Percentiles rank a stretch among this genome's conserved stretches.
Conservation (phyloP, 53 echinoderm and acorn worm species). For the Glandiceps talaboti region DNA sequence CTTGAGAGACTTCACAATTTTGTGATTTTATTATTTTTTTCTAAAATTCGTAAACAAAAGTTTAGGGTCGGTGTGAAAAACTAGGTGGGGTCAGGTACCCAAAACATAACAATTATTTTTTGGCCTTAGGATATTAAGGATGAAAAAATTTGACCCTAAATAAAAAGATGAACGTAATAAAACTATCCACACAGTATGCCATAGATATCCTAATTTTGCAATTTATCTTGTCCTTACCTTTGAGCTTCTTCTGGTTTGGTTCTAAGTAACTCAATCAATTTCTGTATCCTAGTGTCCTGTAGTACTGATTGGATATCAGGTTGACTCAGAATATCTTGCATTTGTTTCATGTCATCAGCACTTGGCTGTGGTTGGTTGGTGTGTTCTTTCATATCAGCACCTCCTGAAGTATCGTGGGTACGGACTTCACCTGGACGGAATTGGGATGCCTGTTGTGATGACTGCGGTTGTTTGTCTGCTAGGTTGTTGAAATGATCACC, state of each 20-base stretch:
- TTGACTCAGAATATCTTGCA: constrained; percentile 66
- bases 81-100: too few species aligned
- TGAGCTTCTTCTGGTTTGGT: constrained; percentile 60
- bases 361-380: constrained; percentile 26
- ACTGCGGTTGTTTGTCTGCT: not conserved
- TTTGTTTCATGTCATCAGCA: constrained; percentile 58
- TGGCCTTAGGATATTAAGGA: too few species aligned
- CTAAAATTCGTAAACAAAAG: too few species aligned
- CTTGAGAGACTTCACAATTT: too few species aligned
- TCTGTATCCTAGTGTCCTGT: constrained; percentile 37
- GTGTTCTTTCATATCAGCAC: not conserved
- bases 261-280: constrained; percentile 47
- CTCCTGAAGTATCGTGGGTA: not conserved
- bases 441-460: not conserved
- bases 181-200: too few species aligned
- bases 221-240: too few species aligned
- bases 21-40: too few species aligned
- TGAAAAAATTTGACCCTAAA: too few species aligned
- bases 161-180: too few species aligned
- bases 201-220: too few species aligned
- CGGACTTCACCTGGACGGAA: not conserved
- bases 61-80: too few species aligned
- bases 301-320: constrained; percentile 55
- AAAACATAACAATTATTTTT: too few species aligned
- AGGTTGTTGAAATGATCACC: constrained; percentile 50